Base-by-base conservation (phyloP, 2,797 vertebrate genomes). In the Syngnathus acus region DNA sequence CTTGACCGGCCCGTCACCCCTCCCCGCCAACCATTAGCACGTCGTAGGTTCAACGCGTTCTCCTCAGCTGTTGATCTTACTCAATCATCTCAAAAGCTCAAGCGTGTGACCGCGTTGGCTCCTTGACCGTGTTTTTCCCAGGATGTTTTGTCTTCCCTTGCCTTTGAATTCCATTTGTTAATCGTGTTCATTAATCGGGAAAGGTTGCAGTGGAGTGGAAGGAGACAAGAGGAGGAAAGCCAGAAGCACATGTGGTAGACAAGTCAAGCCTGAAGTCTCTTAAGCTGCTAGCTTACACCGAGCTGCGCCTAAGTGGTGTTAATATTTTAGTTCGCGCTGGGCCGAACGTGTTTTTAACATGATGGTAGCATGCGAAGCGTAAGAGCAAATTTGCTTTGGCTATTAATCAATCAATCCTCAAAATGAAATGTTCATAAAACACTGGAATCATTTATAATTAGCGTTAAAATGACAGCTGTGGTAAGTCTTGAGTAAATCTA, bases 41-140 rank as follows among this genome's bases (percentile, higher is more conserved):
- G 61, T 32, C 23, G 26, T 37, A 57, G 37, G 26, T 40, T 59
- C 38, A 40, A 63, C 0, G 2, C 48, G 55, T 47, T 23, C 66
- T 77, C 68, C 70, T 84, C 88, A 87, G 82, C 83, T 89, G 87
- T 72, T 84, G 63, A 38, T 71, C 75, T 87, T 79, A 76, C 73
- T 87, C 81, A 84, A 4, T 61, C 57, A 65, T 77, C 65, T 47
- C 64, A 23, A 62, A 68, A 43, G 70, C 45, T 78, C 72, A 72
- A 72, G 70, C 75, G 68, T 75, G 71, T 62, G 69, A 76, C 77
- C 68, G 68, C 72, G 63, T 62, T 6, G 60, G 58, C 65, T 64
- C 62, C 68, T 72, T 68, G 2, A 10, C 66, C 17, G 58, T 0
- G 37, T 76, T 68, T 54, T 68, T 67, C 51, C 67, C 65, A n/a